Base-by-base conservation (phyloP, 1,140 invertebrate genomes). In the Hyposmocoma kahamanoa region DNA sequence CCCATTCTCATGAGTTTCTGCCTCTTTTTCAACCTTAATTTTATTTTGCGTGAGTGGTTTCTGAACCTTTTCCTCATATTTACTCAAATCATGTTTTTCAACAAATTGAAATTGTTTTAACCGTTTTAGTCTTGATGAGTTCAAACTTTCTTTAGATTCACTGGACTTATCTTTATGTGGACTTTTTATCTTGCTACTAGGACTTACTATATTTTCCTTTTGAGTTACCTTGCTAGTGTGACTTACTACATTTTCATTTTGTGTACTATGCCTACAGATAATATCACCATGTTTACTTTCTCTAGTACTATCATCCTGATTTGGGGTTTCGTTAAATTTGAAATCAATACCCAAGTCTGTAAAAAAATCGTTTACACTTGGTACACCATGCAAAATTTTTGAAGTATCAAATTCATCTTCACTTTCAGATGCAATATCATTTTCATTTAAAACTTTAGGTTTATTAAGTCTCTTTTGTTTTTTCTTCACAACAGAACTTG, bases 281-380 rank as follows among this genome's bases (percentile, higher is more conserved):
- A n/a, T n/a, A n/a, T n/a, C n/a, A n/a, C n/a, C n/a, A n/a, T n/a
- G n/a, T n/a, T n/a, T n/a, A n/a, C n/a, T n/a, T n/a, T n/a, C n/a
- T n/a, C n/a, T n/a, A n/a, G n/a, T n/a, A n/a, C n/a, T n/a, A n/a
- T n/a, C n/a, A n/a, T n/a, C n/a, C n/a, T n/a, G n/a, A n/a, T n/a
- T n/a, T n/a, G n/a, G n/a, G n/a, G n/a, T n/a, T n/a, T n/a, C 36
- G 46, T 63, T 47, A 50, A 71, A 60, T 48, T 76, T 64, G 32
- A 82, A 77, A 62, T 78, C 61, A 28, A 79, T 71, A 24, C 66
- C 67, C 57, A 83, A 62, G 36, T 82, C 66, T 32, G 59, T 59
- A 50, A 75, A 86, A 32, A 69, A 56, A 68, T 85, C 82, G 64
- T 85, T 78, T 8, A 84, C 84, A 76, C 82, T 85, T 4, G 82